Percentiles rank a stretch among this genome's conserved stretches.
These are phyloP conservation scores for Lacanobia oleracea DNA, from an alignment of 2,888 invertebrate species.

Conservation along the genomic window DNA sequence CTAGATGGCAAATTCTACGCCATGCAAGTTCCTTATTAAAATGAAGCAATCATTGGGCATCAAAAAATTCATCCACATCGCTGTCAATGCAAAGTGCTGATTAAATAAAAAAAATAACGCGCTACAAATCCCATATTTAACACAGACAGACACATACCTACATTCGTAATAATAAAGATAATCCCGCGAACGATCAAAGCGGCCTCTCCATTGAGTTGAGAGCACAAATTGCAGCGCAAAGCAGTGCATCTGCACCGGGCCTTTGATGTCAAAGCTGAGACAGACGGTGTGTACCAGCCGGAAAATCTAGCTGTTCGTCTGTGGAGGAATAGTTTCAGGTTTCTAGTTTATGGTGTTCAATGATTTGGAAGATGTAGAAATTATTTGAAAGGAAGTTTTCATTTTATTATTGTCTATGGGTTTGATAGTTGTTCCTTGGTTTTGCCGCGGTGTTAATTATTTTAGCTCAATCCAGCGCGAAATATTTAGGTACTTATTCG, in stretches of 20 bases:
- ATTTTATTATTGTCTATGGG: too few species aligned
- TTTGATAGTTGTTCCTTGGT: too few species aligned
- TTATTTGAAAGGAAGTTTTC: not conserved
- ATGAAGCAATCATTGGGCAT: too few species aligned
- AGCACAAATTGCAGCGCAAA: slow-evolving; percentile 63
- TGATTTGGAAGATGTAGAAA: slow-evolving; percentile 45
- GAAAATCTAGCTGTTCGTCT: slow-evolving; percentile 58
- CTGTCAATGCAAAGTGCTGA: too few species aligned
- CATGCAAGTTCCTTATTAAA: too few species aligned
- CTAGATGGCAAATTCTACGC: too few species aligned
- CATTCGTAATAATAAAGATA: slow-evolving; percentile 59
- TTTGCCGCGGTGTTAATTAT: too few species aligned
- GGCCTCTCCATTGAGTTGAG: slow-evolving; percentile 60
- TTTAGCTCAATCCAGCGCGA: too few species aligned
- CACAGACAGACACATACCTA: slow-evolving; percentile 4
- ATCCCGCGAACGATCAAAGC: slow-evolving; percentile 60
- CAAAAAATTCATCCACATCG: too few species aligned
- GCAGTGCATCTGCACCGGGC: slow-evolving; percentile 52
- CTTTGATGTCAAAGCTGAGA: slow-evolving; percentile 63
- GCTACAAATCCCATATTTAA: not conserved
- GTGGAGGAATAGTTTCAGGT: slow-evolving; percentile 27
- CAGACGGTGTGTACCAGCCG: slow-evolving; percentile 50
- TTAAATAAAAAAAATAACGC: not conserved
- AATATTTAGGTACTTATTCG: too few species aligned
- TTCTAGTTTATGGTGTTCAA: slow-evolving; percentile 43